Conservation (phyloP, 2,113 vertebrate genomes). For the Entelurus aequoreus region DNA sequence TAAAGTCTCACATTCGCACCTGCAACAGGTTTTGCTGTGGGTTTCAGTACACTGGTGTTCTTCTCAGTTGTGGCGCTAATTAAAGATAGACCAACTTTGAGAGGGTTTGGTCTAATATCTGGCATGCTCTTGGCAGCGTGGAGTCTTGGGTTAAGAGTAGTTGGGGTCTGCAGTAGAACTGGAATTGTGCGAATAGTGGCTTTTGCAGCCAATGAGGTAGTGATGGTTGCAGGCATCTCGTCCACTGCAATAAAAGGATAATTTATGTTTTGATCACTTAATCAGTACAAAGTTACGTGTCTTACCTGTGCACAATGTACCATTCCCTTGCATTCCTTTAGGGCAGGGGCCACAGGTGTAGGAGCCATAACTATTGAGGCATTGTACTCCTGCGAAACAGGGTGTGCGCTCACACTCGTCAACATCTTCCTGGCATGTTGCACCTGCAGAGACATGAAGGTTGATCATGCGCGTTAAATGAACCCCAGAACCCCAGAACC, state of each 20-base stretch:
- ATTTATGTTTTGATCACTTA: slow-evolving; percentile 2
- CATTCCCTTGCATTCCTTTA: slow-evolving; percentile 64
- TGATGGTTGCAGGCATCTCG: slow-evolving; percentile 1
- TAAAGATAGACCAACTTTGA: not conserved
- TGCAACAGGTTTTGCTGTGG: slow-evolving; percentile 11
- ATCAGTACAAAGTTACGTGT: not conserved
- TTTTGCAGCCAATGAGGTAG: slow-evolving; percentile 37
- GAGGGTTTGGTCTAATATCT: not conserved
- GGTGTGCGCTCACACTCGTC: slow-evolving; percentile 70
- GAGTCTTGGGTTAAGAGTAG: slow-evolving; percentile 9
- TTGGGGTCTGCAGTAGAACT: slow-evolving; percentile 32
- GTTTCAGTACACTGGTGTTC: not conserved
- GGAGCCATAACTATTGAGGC: slow-evolving; percentile 71
- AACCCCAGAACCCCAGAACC: not conserved
- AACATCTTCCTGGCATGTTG: slow-evolving; percentile 69
- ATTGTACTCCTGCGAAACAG: slow-evolving; percentile 71
- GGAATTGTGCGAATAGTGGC: slow-evolving; percentile 21
- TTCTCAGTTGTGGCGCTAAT: slow-evolving; percentile 7
- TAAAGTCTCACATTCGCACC: slow-evolving; percentile 9
- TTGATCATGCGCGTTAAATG: not conserved
- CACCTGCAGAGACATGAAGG: slow-evolving; percentile 40
- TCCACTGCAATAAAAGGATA: slow-evolving; percentile 13
- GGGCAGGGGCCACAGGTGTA: slow-evolving; percentile 68
- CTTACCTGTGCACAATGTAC: slow-evolving; percentile 65
- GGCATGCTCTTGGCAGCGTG: not conserved